Base-by-base conservation (phyloP, 2,797 vertebrate genomes). In the Pseudopleuronectes americanus region DNA sequence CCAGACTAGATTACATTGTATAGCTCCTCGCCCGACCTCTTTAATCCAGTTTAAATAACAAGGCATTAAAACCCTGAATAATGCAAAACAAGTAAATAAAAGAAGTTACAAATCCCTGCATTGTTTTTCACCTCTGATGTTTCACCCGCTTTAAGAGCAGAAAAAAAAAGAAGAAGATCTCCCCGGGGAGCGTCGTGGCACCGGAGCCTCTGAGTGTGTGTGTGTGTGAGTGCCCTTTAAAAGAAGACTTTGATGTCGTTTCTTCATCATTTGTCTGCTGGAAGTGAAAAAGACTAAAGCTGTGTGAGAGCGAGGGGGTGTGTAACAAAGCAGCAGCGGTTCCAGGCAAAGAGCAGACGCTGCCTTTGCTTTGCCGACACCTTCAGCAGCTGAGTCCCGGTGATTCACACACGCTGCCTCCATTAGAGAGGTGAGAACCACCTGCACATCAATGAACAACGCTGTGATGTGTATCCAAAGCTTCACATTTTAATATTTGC, bases 261-360 rank as follows among this genome's bases (percentile, higher is more conserved):
- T 78, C 79, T 79, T 87, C 77, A 84, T 89, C 74, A 80, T 87
- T 87, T 87, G 73, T 84, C 78, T 72, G 77, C 59, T 78, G 24
- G 54, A 79, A 71, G 71, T 53, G 38, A 74, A 81, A 81, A 68
- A 78, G 38, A 75, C 48, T 59, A 16, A 53, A 22, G n/a, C 51
- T 56, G 28, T n/a, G 68, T 17, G 76, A 54, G 38, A 16, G 33
- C 16, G 75, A 47, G n/a, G n/a, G 21, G 48, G 59, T 33, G 67
- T n/a, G 57, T 53, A 63, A 79, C 63, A 80, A 79, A 78, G 62
- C n/a, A 9, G 33, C 61, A 48, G n/a, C 14, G 3, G 62, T 61
- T 59, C 10, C 16, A 57, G 61, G 62, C 60, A 58, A 70, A 74
- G 16, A 16, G 0, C 8, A 33, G 23, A 68, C 1, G 43, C 49